Conservation (phyloP, 2,888 invertebrate species). For the Chorisops tibialis region DNA sequence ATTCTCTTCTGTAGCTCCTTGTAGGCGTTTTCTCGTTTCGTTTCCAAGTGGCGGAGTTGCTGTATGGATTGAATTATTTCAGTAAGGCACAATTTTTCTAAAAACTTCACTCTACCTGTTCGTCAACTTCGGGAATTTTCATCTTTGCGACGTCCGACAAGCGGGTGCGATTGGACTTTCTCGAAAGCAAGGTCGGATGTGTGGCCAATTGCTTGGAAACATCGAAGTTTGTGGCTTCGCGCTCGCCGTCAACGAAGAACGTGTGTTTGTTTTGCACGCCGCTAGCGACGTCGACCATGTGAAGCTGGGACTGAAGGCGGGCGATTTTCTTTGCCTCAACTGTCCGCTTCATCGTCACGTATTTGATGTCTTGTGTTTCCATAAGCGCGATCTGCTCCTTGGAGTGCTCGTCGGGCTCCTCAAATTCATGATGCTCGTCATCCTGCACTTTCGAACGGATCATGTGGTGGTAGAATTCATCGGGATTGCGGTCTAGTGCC, state of each 20-base stretch:
- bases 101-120: constrained; percentile 50
- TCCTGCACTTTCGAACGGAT: constrained; percentile 73
- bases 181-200: constrained; percentile 65
- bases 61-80: constrained; percentile 33
- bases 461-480: constrained; percentile 99
- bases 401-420: constrained; percentile 70
- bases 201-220: constrained; percentile 70
- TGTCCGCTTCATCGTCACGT: constrained; percentile 79
- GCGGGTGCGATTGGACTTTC: constrained; percentile 68
- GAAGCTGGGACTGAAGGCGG: constrained; percentile 70
- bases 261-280: constrained; percentile 70
- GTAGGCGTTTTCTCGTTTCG: constrained; percentile 63
- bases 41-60: constrained; percentile 53
- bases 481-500: constrained; percentile 90
- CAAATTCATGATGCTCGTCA: constrained; percentile 65
- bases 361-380: constrained; percentile 88
- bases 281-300: constrained; percentile 74
- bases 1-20: constrained; percentile 73
- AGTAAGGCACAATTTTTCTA: background rate
- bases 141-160: constrained; percentile 59
- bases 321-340: constrained; percentile 71
- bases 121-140: constrained; percentile 59
- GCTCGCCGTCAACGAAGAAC: constrained; percentile 70
- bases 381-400: constrained; percentile 83
- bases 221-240: constrained; percentile 62